Base-by-base conservation (phyloP, 2,797 vertebrate species). In the Eupleurogrammus muticus region DNA sequence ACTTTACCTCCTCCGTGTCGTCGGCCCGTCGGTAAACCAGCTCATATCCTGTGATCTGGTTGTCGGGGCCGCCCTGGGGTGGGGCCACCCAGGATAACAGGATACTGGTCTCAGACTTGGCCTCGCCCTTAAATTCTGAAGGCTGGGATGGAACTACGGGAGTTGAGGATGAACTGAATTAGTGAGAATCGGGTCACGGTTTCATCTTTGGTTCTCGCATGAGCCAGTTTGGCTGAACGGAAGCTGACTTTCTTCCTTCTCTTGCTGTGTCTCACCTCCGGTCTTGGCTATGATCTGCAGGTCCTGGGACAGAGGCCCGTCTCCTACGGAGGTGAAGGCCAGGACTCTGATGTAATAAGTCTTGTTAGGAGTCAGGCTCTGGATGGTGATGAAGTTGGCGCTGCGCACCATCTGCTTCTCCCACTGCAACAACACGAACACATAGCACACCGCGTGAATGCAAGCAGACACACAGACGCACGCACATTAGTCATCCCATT, bases 201-300 rank as follows among this genome's bases (percentile, higher is more conserved):
- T n/a, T n/a, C n/a, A n/a, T n/a, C 2, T 48, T 70, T 44, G 12
- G 49, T 14, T 57, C 23, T 52, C 13, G n/a, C 7, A 34, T 14
- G 38, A 38, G 5, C 20, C 5, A 9, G 28, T 28, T 48, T 35
- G 20, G 8, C 36, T 40, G 21, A n/a, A 32, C 32, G 57, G 23
- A 56, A 23, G 23, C n/a, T 12, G 12, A 32, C 20, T 19, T 16
- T 34, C 7, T 8, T 35, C n/a, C 19, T 10, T 49, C 42, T 16
- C 34, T 13, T 56, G 5, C 8, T 0, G 0, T 60, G 42, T 56
- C 66, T 59, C 92, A 99, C 98, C 98, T 95, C 98, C 98, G 66
- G 97, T 99, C 83, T 99, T 98, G 76, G 98, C 97, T 79, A 99
- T 98, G 84, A 99, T 98, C 89, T 98, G 97, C 86, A 99, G 96